phyloP scores from a whole-genome alignment of 2,888 invertebrate species.

The Graphium colonna region DNA sequence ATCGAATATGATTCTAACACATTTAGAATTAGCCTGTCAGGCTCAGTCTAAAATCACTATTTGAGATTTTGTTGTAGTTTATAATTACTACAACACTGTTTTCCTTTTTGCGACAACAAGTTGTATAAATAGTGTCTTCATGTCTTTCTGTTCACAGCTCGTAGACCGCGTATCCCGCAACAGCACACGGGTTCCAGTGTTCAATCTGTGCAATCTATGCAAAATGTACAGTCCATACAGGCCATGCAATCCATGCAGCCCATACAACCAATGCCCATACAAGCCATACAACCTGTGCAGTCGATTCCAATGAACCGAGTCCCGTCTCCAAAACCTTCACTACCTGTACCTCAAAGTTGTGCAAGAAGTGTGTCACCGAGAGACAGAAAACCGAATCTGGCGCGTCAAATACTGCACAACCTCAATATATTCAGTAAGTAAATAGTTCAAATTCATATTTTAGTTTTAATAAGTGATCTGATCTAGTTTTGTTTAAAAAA shows the following conservation, averaged over 20 bases:
- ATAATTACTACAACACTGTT: too few relatives aligned
- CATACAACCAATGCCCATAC: background rate
- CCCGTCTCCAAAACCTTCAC: slow-evolving; percentile 8
- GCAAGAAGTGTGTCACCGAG: slow-evolving; percentile 57
- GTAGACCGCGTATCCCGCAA: slow-evolving; percentile 58
- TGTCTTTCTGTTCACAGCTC: slow-evolving; percentile 21
- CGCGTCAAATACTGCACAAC: slow-evolving; percentile 88
- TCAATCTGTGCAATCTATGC: slow-evolving; percentile 54
- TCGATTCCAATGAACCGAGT: slow-evolving; percentile 1
- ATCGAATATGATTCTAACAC: too few relatives aligned
- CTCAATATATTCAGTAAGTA: slow-evolving; percentile 87
- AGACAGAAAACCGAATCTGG: slow-evolving; percentile 76
- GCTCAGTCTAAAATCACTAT: too few relatives aligned
- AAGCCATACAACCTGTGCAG: background rate
- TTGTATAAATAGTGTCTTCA: too few relatives aligned
- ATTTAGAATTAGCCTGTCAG: too few relatives aligned
- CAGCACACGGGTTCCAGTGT: slow-evolving; percentile 72
- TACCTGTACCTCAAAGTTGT: slow-evolving; percentile 29
- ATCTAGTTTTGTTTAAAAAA: too few relatives aligned
- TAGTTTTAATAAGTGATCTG: too few relatives aligned
- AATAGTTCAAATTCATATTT: too few relatives aligned
- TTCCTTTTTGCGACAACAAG: too few relatives aligned
- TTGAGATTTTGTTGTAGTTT: too few relatives aligned
- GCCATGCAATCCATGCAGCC: slow-evolving; percentile 34
- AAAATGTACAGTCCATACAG: slow-evolving; percentile 40